phyloP scores from a whole-genome alignment of 2,113 vertebrate species.

The Menura novaehollandiae region DNA sequence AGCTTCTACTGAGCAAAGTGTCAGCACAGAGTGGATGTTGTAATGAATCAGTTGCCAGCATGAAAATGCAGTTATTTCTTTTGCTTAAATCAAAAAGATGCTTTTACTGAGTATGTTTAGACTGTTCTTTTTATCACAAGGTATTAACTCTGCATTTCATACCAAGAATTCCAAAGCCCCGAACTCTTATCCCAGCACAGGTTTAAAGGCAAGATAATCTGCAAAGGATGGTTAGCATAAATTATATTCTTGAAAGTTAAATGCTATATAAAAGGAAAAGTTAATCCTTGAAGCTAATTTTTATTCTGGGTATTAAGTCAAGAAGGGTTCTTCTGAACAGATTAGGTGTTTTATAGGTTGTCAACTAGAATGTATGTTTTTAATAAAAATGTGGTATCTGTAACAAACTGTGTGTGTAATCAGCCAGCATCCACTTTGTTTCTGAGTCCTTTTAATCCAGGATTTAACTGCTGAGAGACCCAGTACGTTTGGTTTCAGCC shows the following conservation, averaged over 20 bases:
- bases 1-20: neutral
- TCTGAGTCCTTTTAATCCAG: neutral
- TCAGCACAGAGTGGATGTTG: neutral
- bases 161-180: neutral
- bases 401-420: neutral
- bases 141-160: slow-evolving; percentile 1
- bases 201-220: slow-evolving; percentile 3
- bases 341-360: neutral
- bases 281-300: slow-evolving; percentile 8
- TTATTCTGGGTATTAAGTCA: neutral
- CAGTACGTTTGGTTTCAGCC: neutral
- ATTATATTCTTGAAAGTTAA: neutral
- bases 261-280: neutral
- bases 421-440: neutral
- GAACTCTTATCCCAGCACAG: neutral
- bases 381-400: neutral
- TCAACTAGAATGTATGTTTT: neutral
- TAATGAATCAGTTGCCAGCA: neutral
- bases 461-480: neutral
- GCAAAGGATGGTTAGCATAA: neutral
- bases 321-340: neutral
- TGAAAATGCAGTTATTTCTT: neutral
- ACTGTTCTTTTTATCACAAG: neutral
- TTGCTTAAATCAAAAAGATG: neutral
- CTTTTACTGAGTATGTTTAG: neutral